phyloP scores from a whole-genome alignment of 2,888 invertebrate genomes.

The Chalcosyrphus nemorum region DNA sequence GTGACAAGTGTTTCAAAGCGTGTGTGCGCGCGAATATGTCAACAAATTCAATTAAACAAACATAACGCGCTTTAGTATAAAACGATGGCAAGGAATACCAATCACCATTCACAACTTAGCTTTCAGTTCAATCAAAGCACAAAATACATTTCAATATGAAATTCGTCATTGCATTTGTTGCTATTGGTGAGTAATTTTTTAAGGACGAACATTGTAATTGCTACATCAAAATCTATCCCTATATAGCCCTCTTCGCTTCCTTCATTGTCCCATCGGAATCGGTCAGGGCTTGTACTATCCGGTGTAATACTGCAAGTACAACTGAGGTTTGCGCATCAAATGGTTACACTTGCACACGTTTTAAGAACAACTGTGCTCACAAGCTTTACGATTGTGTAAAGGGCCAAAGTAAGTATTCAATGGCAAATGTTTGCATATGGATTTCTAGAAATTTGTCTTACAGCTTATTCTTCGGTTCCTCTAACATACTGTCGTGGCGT shows the following conservation, averaged over 20 bases:
- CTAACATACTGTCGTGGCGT: neutral
- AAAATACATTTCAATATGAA: constrained; percentile 8
- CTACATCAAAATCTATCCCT: neutral
- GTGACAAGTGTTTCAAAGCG: neutral
- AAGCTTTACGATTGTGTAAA: constrained; percentile 2
- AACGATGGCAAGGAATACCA: neutral
- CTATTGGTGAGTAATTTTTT: neutral
- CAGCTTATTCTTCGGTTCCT: neutral
- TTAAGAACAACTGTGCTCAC: neutral
- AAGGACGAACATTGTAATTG: neutral
- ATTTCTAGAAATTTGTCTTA: neutral
- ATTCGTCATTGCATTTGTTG: neutral
- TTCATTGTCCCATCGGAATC: neutral
- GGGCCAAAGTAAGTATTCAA: neutral
- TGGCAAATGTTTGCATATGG: neutral
- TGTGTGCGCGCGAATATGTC: too few species aligned
- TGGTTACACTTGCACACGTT: neutral
- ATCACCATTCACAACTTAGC: neutral
- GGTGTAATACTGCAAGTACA: neutral
- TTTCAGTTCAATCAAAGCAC: neutral
- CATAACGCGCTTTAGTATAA: neutral
- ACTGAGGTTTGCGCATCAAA: constrained; percentile 1
- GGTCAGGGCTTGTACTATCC: neutral
- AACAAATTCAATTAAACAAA: constrained; percentile 1
- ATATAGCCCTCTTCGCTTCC: neutral